Base-by-base conservation (phyloP, 2,888 invertebrate genomes). In the Marronus borbonicus region DNA sequence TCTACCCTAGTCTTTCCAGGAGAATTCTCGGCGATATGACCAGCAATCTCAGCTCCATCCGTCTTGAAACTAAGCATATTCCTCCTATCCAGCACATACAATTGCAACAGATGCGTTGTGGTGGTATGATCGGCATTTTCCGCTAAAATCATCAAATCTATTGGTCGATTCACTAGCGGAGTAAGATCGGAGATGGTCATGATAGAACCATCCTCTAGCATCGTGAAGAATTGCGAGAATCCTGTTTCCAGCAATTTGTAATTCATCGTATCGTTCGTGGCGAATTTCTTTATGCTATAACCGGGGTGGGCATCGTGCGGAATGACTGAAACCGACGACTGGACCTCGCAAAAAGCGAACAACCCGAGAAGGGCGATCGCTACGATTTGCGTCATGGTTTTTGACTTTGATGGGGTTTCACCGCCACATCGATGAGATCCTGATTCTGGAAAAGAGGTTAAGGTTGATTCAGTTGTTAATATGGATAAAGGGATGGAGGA, bases 291-390 rank as follows among this genome's bases (percentile, higher is more conserved):
- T 86, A 97, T 94, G 87, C 95, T 95, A 89, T 94, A 96, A 70
- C 97, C 97, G 2, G 97, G 96, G 87, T 96, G 94, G 83, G 95
- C 95, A 87, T 97, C 97, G 89, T 97, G 96, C 70, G 97, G 96
- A 86, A 97, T 91, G 85, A 96, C 93, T 82, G 93, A 91, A 79
- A 92, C 86, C 49, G 86, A 20, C 14, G 55, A 82, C 76, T 82
- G 58, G 20, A 10, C 24, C 39, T 39, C n/a, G n/a, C 36, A 60
- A 20, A 36, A 28, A 3, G 80, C 79, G 77, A 79, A 69, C 66
- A 76, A 77, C 62, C 81, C 83, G 66, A 86, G 81, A 65, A 84
- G 79, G 79, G 83, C 70, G 80, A 84, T 78, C 81, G 83, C 81
- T 79, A 83, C 79, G 80, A 82, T 82, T 81, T 84, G 84, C 84